A percentile compares a stretch with the other conserved stretches of the same genome.
Conservation (phyloP, 2,113 vertebrate species). For the Rhinogobius similis region DNA sequence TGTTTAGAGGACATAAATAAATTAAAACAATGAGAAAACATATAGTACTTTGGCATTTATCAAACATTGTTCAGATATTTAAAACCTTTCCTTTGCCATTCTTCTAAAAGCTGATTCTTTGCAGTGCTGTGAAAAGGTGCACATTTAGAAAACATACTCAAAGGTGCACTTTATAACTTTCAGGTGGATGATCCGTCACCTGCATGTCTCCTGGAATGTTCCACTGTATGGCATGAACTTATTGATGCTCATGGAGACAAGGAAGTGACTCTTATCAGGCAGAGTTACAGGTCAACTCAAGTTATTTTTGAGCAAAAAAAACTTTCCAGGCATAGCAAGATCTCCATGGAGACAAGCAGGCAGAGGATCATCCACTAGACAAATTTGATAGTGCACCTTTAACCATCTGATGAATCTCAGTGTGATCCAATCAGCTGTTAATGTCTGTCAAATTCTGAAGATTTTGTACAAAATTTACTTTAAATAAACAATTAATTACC, state of each 20-base stretch:
- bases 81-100: background rate
- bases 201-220: background rate
- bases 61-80: conserved; percentile 29
- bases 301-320: too few species aligned
- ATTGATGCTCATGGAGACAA: too few species aligned
- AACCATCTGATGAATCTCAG: background rate
- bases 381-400: background rate
- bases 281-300: too few species aligned
- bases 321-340: too few species aligned
- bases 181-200: background rate
- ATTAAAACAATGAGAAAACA: conserved; percentile 48
- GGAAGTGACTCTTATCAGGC: too few species aligned
- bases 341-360: background rate
- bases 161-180: background rate
- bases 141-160: background rate
- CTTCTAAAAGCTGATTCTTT: conserved; percentile 15
- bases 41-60: background rate
- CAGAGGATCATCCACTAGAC: background rate
- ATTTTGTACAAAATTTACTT: too few species aligned
- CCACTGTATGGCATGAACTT: background rate
- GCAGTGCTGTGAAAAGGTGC: background rate
- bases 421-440: background rate
- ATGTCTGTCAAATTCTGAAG: too few species aligned
- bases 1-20: conserved; percentile 60
- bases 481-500: too few species aligned